These are phyloP conservation scores for Phainopepla nitens DNA, from an alignment of 2,113 vertebrate species.

Conservation along the genomic window DNA sequence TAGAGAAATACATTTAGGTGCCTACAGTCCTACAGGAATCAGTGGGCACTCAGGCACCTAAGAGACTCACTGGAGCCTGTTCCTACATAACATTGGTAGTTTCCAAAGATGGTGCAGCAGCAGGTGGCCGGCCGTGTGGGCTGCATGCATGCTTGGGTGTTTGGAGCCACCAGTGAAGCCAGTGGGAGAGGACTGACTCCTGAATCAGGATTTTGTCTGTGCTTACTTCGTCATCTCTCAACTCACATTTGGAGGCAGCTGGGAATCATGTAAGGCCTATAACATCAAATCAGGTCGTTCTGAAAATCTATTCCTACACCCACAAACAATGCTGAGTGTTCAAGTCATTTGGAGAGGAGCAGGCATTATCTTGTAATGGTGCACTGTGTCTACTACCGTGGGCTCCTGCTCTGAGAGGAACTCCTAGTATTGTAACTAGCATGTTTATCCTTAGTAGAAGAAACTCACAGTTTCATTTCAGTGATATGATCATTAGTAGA, in stretches of 20 bases:
- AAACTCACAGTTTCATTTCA: not conserved
- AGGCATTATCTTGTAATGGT: not conserved
- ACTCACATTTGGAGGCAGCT: not conserved
- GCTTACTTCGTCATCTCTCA: not conserved
- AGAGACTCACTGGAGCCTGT: not conserved
- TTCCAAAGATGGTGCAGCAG: not conserved
- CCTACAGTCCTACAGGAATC: not conserved
- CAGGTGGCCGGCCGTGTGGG: not conserved
- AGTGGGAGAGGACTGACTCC: not conserved
- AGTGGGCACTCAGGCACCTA: not conserved
- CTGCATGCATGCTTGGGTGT: not conserved
- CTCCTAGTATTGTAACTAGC: not conserved
- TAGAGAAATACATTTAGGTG: not conserved
- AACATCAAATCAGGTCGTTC: not conserved
- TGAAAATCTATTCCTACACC: not conserved
- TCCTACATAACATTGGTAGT: not conserved
- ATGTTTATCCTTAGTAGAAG: not conserved
- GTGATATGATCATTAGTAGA: not conserved
- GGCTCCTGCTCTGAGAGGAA: not conserved
- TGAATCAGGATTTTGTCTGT: not conserved
- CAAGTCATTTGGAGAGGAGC: not conserved
- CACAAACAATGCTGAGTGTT: accelerated
- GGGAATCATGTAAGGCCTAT: not conserved
- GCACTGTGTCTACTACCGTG: too few species aligned
- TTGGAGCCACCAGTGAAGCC: not conserved